Conservation (phyloP, 2,888 invertebrate species). For the Mactromeris polynyma region DNA sequence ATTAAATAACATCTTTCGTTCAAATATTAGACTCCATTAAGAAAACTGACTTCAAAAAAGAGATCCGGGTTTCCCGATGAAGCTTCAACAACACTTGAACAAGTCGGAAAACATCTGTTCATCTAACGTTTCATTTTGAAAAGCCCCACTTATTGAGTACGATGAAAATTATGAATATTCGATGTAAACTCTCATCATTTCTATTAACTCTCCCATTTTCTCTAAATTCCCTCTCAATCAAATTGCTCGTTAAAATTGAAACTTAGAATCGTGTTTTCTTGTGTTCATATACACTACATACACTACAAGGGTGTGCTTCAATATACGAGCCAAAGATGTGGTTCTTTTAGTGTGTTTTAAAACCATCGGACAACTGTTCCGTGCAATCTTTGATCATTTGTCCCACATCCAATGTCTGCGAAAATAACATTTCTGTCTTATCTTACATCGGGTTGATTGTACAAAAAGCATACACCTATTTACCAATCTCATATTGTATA, state of each 20-base stretch:
- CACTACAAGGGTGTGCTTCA: neutral
- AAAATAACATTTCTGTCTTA: neutral
- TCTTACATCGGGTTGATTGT: neutral
- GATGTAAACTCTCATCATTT: neutral
- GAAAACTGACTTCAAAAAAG: neutral
- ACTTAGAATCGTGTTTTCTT: neutral
- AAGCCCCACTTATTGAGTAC: neutral
- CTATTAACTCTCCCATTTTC: neutral
- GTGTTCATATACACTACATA: neutral
- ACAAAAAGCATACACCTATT: slow-evolving; percentile 8
- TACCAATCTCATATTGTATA: neutral
- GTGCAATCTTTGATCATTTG: neutral
- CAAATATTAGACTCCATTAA: neutral
- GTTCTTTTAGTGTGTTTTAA: neutral
- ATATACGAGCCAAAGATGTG: neutral
- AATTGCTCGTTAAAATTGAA: neutral
- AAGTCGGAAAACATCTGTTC: neutral
- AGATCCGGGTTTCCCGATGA: neutral
- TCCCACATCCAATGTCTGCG: neutral
- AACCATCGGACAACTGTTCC: neutral
- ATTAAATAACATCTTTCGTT: neutral
- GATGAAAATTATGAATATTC: neutral
- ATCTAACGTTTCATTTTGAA: neutral
- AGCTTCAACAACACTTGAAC: neutral
- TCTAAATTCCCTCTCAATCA: neutral